Base-by-base conservation (phyloP, 1,140 invertebrate genomes). In the Heliconius himera region DNA sequence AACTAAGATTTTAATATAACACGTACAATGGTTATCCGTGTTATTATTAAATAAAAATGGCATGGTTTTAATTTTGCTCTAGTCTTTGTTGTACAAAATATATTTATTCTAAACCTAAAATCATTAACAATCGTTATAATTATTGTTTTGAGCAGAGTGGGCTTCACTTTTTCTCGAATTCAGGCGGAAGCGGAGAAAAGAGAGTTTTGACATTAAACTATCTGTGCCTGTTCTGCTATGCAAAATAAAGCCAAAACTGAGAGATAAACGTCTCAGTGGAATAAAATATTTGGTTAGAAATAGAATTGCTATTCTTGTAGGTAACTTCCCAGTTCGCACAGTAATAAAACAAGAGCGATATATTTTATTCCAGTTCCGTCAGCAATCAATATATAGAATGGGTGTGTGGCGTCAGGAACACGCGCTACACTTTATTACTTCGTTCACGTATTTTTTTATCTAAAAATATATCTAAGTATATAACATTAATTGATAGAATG, bases 331-430 rank as follows among this genome's bases (percentile, higher is more conserved):
- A 66, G 60, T 66, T 66, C 26, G 60, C 60, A 66, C 60, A 26
- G 60, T 66, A 66, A 66, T 66, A 66, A 29, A 66, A 66, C 60
- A 13, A 22, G 26, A 29, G 9, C 26, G n/a, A 66, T 66, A 66
- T 66, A 66, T 66, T 60, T 60, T 60, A 66, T n/a, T n/a, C 60
- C 11, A 66, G 60, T 66, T 66, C 60, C 13, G 26, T 29, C 3
- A 26, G 26, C 22, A 66, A 66, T 66, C 60, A 66, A 66, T 66
- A 66, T 66, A 6, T 66, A 66, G 22, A 66, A 66, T 29, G 60
- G 22, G 1, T 29, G 60, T 41, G 54, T 60, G n/a, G 16, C n/a
- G 74, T 41, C 74, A 75, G 74, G 60, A 26, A 38, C 74, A 75
- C 38, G 51, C 22, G 74, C 5, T 36, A 3, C n/a, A 16, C 9